phyloP scores from a whole-genome alignment of 2,113 vertebrate genomes.

The Chelonoidis abingdonii region DNA sequence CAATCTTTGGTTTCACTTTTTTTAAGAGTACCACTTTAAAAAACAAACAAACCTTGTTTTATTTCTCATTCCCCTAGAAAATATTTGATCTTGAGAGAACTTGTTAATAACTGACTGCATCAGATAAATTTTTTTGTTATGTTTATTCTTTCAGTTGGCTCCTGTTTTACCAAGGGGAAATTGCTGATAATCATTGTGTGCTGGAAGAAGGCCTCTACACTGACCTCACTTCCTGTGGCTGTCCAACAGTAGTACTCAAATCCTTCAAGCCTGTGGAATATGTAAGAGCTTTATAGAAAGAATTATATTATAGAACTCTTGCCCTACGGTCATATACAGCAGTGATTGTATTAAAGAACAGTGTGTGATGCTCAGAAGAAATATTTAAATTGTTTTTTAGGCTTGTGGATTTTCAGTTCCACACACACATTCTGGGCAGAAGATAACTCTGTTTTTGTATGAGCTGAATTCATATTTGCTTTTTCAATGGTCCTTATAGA shows the following conservation, averaged over 20 bases:
- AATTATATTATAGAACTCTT: neutral
- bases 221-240: constrained; percentile 87
- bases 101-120: constrained; percentile 6
- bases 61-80: constrained; percentile 24
- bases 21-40: neutral
- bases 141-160: constrained; percentile 84
- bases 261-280: constrained; percentile 87
- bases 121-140: constrained; percentile 20
- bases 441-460: neutral
- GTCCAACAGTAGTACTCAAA: constrained; percentile 78
- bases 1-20: neutral
- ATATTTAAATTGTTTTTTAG: constrained; percentile 21
- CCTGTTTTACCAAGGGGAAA: constrained; percentile 82
- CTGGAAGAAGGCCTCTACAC: constrained; percentile 87
- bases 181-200: constrained; percentile 82
- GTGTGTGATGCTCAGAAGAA: neutral
- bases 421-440: fast-evolving
- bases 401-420: fast-evolving
- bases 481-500: neutral
- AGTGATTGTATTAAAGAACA: neutral
- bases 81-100: neutral
- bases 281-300: constrained; percentile 75
- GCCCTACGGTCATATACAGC: neutral
- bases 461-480: neutral
- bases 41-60: neutral